These are phyloP conservation scores for Tetanocera ferruginea DNA, from an alignment of 2,888 invertebrate species.

Conservation along the genomic window DNA sequence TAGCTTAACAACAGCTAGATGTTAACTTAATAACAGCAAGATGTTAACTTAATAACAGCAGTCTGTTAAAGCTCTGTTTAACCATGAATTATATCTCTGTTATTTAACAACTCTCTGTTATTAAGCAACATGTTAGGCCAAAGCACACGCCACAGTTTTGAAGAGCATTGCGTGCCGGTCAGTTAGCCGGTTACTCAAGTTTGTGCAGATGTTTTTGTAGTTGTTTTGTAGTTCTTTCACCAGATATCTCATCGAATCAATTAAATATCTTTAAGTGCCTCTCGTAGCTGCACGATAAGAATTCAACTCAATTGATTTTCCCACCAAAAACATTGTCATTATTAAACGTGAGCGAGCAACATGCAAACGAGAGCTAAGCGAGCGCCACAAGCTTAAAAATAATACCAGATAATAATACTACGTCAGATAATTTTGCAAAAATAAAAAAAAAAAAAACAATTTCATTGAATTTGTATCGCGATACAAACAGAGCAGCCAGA, in stretches of 20 bases:
- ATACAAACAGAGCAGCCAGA: too few species aligned
- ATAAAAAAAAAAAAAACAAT: not conserved
- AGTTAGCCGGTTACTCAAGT: slow-evolving; percentile 13
- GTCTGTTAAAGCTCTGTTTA: too few species aligned
- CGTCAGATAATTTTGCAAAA: not conserved
- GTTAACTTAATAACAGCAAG: not conserved
- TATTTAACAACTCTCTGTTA: too few species aligned
- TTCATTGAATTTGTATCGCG: not conserved
- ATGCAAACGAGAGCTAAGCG: not conserved
- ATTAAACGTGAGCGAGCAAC: not conserved
- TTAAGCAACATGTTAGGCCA: too few species aligned
- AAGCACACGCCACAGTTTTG: too few species aligned
- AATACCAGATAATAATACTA: too few species aligned
- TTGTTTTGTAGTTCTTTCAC: not conserved
- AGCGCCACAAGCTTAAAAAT: not conserved
- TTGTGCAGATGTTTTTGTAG: not conserved
- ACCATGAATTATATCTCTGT: too few species aligned
- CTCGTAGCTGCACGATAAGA: not conserved
- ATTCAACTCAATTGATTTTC: slow-evolving; percentile 14
- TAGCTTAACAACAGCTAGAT: too few species aligned
- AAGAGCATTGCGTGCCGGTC: slow-evolving; percentile 11
- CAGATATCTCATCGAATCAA: slow-evolving; percentile 16
- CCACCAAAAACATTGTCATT: not conserved
- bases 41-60: not conserved
- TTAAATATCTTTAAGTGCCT: slow-evolving; percentile 23